Base-by-base conservation (phyloP, 2,888 invertebrate genomes). In the Lymantria dispar region DNA sequence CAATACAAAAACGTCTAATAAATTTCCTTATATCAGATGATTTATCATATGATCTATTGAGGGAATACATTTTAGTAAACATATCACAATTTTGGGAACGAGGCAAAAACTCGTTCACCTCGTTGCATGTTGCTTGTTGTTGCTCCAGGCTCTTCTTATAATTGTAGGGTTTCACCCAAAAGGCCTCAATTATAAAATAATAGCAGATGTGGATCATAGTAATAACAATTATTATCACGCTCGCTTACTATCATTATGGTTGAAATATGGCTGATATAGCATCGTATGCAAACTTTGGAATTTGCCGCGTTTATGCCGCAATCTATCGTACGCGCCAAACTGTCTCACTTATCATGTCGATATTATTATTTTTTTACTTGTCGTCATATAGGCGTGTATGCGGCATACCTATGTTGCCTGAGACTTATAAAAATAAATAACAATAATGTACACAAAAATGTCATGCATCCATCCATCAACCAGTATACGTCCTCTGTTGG, bases 191-290 rank as follows among this genome's bases (percentile, higher is more conserved):
- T 91, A 91, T 91, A 89, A 91, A 90, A 90, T 91, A 91, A 91
- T 91, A 90, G 86, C 87, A 90, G 89, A 89, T 89, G 88, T 83
- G 88, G 86, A 87, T 90, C 88, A 86, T 89, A 89, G 88, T 91
- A 91, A 91, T 91, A 89, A 90, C 89, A 91, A 91, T 91, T 89
- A 91, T 91, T 91, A 91, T 90, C 90, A 87, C 91, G 89, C 89
- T 86, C 83, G 80, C 76, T 73, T 65, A 80, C 80, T 83, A 83
- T 89, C 83, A 91, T 91, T 91, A 91, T 78, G 56, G 76, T 81
- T 91, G 88, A 91, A 87, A 90, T 90, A 91, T 91, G 77, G 83
- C 74, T 75, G 80, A 80, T 81, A 75, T 74, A 74, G 72, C 68
- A 74, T 71, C 68, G 82, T 86, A 85, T 87, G 88, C 87, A 86